phyloP scores from a whole-genome alignment of 2,113 vertebrate genomes.

The Chionomys nivalis region DNA sequence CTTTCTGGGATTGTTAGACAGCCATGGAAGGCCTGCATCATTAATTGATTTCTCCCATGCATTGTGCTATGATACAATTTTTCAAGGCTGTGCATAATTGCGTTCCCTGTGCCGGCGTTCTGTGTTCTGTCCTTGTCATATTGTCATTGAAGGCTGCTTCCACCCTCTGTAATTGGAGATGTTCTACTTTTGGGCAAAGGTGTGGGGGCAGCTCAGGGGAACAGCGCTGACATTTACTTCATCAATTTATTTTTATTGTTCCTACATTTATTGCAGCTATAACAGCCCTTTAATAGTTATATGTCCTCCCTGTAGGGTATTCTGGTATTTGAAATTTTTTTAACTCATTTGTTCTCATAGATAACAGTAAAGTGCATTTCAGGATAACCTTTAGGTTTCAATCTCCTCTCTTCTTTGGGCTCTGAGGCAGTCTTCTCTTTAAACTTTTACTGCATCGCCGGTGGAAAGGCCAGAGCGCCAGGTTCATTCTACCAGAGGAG shows the following conservation, averaged over 20 bases:
- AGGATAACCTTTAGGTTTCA: slow-evolving; percentile 92
- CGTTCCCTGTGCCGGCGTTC: slow-evolving; percentile 88
- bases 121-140: slow-evolving; percentile 90
- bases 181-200: slow-evolving; percentile 94
- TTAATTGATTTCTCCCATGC: slow-evolving; percentile 91
- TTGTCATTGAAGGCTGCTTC: slow-evolving; percentile 92
- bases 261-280: slow-evolving; percentile 93
- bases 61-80: slow-evolving; percentile 91
- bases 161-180: slow-evolving; percentile 93
- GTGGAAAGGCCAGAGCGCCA: slow-evolving; percentile 88
- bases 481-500: slow-evolving; percentile 87
- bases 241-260: slow-evolving; percentile 95
- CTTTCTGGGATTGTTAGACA: slow-evolving; percentile 87
- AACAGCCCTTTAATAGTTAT: slow-evolving; percentile 94
- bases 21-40: slow-evolving; percentile 86
- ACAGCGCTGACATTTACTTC: slow-evolving; percentile 93
- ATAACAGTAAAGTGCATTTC: slow-evolving; percentile 93
- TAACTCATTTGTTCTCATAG: slow-evolving; percentile 94
- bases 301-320: slow-evolving; percentile 94
- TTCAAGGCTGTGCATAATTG: slow-evolving; percentile 93
- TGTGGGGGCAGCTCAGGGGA: slow-evolving; percentile 93
- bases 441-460: slow-evolving; percentile 90
- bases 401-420: slow-evolving; percentile 88
- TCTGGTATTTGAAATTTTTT: slow-evolving; percentile 95
- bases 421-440: slow-evolving; percentile 88